These are phyloP conservation scores for Drosophila sproati DNA, from an alignment of 1,140 invertebrate genomes.

Conservation along the genomic window DNA sequence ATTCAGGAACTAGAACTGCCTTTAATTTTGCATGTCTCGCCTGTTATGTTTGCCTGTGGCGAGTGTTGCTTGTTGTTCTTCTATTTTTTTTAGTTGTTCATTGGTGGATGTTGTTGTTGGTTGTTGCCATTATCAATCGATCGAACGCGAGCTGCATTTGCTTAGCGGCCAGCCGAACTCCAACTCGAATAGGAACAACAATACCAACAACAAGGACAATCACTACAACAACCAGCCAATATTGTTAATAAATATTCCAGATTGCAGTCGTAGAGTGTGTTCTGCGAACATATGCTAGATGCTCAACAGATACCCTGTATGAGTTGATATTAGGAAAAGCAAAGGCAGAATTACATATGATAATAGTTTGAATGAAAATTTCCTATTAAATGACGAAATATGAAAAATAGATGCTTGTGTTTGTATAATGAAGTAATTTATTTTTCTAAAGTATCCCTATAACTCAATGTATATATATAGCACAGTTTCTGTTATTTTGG, in stretches of 20 bases:
- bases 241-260: constrained; percentile 80
- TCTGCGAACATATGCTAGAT: constrained; percentile 32
- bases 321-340: not conserved
- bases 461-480: too few species aligned
- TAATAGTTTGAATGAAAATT: not conserved
- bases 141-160: constrained; percentile 80
- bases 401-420: not conserved
- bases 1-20: constrained; percentile 50
- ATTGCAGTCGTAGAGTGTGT: constrained; percentile 57
- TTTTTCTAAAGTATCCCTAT: too few species aligned
- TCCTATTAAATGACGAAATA: not conserved
- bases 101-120: constrained; percentile 47
- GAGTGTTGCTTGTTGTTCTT: constrained; percentile 44
- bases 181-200: constrained; percentile 46
- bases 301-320: constrained; percentile 37
- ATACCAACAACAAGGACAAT: constrained; percentile 35
- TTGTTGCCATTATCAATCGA: constrained; percentile 77
- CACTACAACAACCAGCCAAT: constrained; percentile 49
- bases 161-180: constrained; percentile 60
- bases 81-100: constrained; percentile 26
- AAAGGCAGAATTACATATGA: not conserved
- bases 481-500: too few species aligned
- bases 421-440: too few species aligned
- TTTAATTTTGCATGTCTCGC: constrained; percentile 55
- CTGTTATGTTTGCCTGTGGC: constrained; percentile 64